These are phyloP conservation scores for Motacilla alba DNA, from an alignment of 2,113 vertebrate genomes.

Conservation along the genomic window DNA sequence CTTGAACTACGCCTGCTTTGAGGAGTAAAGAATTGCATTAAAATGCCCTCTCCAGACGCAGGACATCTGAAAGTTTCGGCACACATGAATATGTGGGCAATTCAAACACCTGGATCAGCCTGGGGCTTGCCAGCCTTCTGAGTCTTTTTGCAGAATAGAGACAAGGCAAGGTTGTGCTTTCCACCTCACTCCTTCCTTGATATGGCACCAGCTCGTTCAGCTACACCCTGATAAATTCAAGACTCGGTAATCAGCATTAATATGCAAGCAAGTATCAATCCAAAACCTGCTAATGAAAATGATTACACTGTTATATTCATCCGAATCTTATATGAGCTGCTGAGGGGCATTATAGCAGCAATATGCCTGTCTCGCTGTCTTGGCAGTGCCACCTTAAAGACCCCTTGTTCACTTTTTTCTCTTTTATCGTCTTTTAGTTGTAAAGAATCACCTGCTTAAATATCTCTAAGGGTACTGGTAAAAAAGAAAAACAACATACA, in stretches of 20 bases:
- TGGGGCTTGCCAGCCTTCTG: constrained; percentile 42
- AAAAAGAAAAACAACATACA: constrained; percentile 62
- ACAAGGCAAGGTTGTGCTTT: constrained; percentile 26
- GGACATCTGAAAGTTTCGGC: constrained; percentile 66
- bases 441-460: constrained; percentile 58
- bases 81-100: constrained; percentile 66
- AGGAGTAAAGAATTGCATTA: constrained; percentile 53
- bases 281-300: constrained; percentile 59
- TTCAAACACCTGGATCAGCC: constrained; percentile 68
- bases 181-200: neutral
- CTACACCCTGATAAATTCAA: constrained; percentile 30
- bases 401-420: constrained; percentile 58
- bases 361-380: neutral
- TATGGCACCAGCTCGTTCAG: constrained; percentile 3
- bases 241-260: constrained; percentile 45
- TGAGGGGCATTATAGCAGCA: constrained; percentile 19
- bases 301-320: constrained; percentile 67
- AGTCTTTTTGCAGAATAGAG: neutral
- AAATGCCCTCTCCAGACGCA: constrained; percentile 66
- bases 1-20: constrained; percentile 42
- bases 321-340: constrained; percentile 60
- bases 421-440: constrained; percentile 52
- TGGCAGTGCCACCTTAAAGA: constrained; percentile 56
- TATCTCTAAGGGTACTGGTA: constrained; percentile 47
- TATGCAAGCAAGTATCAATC: constrained; percentile 64